phyloP scores from a whole-genome alignment of 1,140 invertebrate genomes.

The Drosophila santomea region DNA sequence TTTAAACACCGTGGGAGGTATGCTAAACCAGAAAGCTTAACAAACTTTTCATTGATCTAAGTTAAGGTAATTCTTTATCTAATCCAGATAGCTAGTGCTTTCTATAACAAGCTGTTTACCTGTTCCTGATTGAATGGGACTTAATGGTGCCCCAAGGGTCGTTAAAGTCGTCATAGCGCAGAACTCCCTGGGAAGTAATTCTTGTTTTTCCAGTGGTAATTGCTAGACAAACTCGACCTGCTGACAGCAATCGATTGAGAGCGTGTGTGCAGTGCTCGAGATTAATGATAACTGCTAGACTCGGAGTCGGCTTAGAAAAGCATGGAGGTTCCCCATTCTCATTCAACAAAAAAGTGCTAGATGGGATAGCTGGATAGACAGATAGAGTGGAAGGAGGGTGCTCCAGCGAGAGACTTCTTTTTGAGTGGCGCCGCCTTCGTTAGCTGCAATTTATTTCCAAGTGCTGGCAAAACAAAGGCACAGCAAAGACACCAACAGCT shows the following conservation, averaged over 20 bases:
- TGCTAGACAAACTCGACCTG: slow-evolving; percentile 20
- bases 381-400: slow-evolving; percentile 30
- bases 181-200: slow-evolving; percentile 2
- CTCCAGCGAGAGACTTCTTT: slow-evolving; percentile 41
- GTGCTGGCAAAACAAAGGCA: slow-evolving; percentile 63
- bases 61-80: too few relatives aligned
- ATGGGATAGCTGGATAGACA: not conserved
- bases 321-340: not conserved
- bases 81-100: not conserved
- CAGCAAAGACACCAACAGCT: not conserved
- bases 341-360: not conserved
- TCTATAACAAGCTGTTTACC: slow-evolving; percentile 7
- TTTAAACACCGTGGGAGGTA: too few relatives aligned
- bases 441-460: slow-evolving; percentile 78
- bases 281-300: slow-evolving; percentile 45
- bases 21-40: too few relatives aligned
- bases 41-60: too few relatives aligned
- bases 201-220: slow-evolving; percentile 31
- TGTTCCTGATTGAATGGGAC: slow-evolving; percentile 4
- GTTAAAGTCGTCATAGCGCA: too few relatives aligned
- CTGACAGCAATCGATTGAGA: slow-evolving; percentile 37
- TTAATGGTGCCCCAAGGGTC: not conserved
- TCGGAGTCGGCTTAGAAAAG: not conserved
- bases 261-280: slow-evolving; percentile 24
- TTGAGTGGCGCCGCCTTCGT: slow-evolving; percentile 74